A percentile compares a stretch with the other conserved stretches of the same genome.
phyloP scores from a whole-genome alignment of 1,140 invertebrate genomes.

The Drosophila oshimai region DNA sequence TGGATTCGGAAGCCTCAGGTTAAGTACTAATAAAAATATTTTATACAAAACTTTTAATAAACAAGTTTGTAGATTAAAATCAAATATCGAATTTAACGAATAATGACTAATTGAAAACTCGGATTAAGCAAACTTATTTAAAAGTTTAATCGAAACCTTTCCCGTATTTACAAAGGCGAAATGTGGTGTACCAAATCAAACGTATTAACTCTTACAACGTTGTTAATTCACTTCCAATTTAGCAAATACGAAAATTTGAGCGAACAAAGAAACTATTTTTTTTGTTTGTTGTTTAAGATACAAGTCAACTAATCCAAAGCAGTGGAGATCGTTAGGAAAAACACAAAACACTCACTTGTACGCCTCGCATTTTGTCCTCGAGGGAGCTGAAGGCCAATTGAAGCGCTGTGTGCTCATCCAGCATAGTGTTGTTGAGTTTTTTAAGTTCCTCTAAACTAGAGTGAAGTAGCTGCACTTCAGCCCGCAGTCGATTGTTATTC shows the following conservation, averaged over 20 bases:
- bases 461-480: conserved; percentile 86
- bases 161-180: too few species aligned
- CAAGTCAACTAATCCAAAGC: conserved; percentile 6
- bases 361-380: conserved; percentile 94
- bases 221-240: conserved; percentile 10
- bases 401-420: conserved; percentile 97
- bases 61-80: neutral
- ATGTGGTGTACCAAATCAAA: neutral
- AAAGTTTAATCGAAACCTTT: too few species aligned
- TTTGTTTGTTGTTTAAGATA: neutral
- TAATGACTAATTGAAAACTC: neutral
- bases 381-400: conserved; percentile 94
- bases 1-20: neutral
- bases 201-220: neutral
- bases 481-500: conserved; percentile 86
- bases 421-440: conserved; percentile 92
- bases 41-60: neutral
- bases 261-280: neutral
- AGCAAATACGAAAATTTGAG: conserved; percentile 6
- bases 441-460: conserved; percentile 88
- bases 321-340: neutral
- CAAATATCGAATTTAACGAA: neutral
- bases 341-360: conserved; percentile 85
- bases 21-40: neutral
- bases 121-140: too few species aligned